Percentiles rank a stretch among this genome's conserved stretches.
Evolutionary conservation across 2,113 vertebrate species (phyloP).

Genomic region (Symphodus melops): DNA sequence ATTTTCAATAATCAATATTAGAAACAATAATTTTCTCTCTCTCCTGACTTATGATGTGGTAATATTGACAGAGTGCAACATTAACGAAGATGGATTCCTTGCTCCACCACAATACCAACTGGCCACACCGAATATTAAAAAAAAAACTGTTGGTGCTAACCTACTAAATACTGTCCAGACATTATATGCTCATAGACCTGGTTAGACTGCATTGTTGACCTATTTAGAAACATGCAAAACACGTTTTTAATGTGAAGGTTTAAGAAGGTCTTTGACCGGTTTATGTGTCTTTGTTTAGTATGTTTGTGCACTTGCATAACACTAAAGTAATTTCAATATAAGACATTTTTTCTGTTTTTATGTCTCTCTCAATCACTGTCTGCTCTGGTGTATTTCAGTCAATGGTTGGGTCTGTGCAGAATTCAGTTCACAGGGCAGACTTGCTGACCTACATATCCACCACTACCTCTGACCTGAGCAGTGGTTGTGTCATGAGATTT

Average conservation of each 20-base stretch:
- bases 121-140: not conserved
- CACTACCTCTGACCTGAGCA: constrained; percentile 36
- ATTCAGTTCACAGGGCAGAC: constrained; percentile 79
- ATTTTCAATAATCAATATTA: not conserved
- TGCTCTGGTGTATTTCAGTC: not conserved
- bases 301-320: constrained; percentile 36
- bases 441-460: constrained; percentile 71
- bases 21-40: not conserved
- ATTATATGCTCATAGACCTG: constrained; percentile 31
- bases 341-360: constrained; percentile 41
- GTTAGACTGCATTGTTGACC: constrained; percentile 48
- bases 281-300: not conserved
- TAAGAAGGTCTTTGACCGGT: not conserved
- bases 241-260: constrained; percentile 9
- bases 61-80: constrained; percentile 1
- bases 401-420: constrained; percentile 51
- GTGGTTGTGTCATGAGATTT: not conserved
- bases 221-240: constrained; percentile 43
- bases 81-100: not conserved
- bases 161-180: constrained; percentile 30
- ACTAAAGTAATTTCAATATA: constrained; percentile 35
- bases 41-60: constrained; percentile 5
- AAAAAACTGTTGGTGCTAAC: not conserved
- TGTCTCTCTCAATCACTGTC: not conserved
- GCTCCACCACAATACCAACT: not conserved